Conservation (phyloP, 2,797 vertebrate genomes). For the Limosa lapponica region DNA sequence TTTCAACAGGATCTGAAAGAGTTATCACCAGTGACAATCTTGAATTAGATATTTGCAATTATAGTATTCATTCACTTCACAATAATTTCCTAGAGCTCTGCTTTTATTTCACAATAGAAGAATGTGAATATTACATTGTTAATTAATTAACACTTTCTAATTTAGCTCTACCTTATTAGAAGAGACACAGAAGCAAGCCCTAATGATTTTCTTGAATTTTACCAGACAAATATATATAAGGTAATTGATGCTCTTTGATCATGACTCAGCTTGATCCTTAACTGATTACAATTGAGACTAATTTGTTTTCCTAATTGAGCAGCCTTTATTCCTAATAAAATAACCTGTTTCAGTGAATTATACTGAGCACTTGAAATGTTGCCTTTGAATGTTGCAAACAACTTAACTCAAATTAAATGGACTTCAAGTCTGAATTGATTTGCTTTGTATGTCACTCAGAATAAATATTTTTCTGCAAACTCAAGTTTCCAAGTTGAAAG, state of each 20-base stretch:
- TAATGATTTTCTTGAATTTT: not conserved
- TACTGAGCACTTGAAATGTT: not conserved
- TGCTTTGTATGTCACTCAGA: not conserved
- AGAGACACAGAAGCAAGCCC: not conserved
- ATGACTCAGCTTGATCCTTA: constrained; percentile 16
- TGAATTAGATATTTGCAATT: not conserved
- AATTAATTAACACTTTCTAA: not conserved
- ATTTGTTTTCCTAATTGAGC: constrained; percentile 40
- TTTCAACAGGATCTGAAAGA: not conserved
- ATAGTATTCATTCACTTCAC: not conserved
- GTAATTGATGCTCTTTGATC: not conserved
- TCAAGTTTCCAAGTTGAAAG: not conserved
- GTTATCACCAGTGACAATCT: not conserved
- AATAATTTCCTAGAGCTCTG: not conserved
- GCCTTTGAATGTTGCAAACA: not conserved
- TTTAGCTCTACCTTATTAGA: not conserved
- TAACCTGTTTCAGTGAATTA: not conserved
- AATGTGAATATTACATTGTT: not conserved
- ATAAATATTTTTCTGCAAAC: not conserved
- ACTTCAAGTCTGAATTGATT: not conserved
- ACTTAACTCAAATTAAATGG: not conserved
- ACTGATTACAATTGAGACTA: not conserved
- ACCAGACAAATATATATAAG: not conserved
- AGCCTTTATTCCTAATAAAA: not conserved
- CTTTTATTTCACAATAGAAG: not conserved